phyloP scores from a whole-genome alignment of 2,113 vertebrate species.

The Narcine bancroftii region DNA sequence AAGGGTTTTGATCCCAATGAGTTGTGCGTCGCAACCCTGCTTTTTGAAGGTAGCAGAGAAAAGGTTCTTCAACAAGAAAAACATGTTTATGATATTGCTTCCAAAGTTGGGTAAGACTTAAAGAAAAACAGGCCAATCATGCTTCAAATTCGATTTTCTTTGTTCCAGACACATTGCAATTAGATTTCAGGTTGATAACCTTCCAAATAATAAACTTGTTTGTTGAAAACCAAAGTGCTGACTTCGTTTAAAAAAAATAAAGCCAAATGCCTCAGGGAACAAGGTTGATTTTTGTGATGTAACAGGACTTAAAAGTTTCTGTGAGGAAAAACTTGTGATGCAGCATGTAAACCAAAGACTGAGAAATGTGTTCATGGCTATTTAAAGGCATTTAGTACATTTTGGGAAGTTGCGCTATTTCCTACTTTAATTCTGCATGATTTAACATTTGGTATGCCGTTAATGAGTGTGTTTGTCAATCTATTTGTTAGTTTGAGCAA shows the following conservation, averaged over 20 bases:
- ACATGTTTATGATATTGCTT: slow-evolving; percentile 96
- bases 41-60: slow-evolving; percentile 91
- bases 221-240: no score
- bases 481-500: neutral
- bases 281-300: no score
- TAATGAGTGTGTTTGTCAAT: neutral
- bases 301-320: neutral
- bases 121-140: neutral
- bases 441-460: neutral
- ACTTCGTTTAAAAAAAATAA: no score
- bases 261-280: no score
- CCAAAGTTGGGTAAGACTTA: slow-evolving; percentile 84
- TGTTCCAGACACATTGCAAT: neutral
- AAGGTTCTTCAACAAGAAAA: slow-evolving; percentile 97
- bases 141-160: neutral
- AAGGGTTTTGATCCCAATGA: slow-evolving; percentile 91
- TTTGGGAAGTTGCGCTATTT: neutral
- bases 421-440: neutral
- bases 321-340: neutral
- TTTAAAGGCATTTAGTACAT: no score
- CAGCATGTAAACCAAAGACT: neutral
- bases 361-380: neutral
- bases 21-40: slow-evolving; percentile 85
- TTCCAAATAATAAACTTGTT: no score
- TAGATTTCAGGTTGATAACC: neutral